Conservation (phyloP, 2,797 vertebrate genomes). For the Hyperoplus immaculatus region DNA sequence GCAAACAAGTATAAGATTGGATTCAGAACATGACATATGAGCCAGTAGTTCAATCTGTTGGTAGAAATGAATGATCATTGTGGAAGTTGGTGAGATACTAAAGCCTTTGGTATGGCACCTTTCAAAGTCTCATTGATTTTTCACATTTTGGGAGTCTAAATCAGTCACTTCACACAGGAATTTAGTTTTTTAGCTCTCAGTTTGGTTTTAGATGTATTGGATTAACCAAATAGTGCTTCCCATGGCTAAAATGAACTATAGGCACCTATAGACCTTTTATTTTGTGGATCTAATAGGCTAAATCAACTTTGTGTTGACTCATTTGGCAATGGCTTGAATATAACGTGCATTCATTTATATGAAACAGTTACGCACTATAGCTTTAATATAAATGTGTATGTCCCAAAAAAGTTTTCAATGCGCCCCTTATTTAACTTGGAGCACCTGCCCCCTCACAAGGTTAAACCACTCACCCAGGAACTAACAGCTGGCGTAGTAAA, state of each 20-base stretch:
- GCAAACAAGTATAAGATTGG: not conserved
- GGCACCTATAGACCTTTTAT: not conserved
- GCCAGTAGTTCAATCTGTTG: not conserved
- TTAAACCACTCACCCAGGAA: too few relatives aligned
- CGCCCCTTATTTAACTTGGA: too few relatives aligned
- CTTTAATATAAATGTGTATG: too few relatives aligned
- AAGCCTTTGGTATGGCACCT: not conserved
- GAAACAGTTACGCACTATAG: too few relatives aligned
- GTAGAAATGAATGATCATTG: not conserved
- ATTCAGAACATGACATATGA: not conserved
- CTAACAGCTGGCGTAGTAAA: too few relatives aligned
- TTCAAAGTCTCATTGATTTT: slow-evolving; percentile 6
- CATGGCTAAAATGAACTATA: not conserved
- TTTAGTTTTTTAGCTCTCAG: not conserved
- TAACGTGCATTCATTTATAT: too few relatives aligned
- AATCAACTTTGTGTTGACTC: too few relatives aligned
- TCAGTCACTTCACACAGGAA: not conserved
- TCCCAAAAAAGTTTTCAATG: too few relatives aligned
- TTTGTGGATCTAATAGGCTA: too few relatives aligned
- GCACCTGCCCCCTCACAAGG: too few relatives aligned
- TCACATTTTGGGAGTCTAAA: slow-evolving; percentile 17
- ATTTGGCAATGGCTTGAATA: too few relatives aligned
- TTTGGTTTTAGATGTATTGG: not conserved
- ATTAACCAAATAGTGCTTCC: not conserved
- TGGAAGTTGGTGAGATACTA: not conserved